A percentile compares a stretch with the other conserved stretches of the same genome.
Evolutionary conservation across 2,888 invertebrate species (phyloP).

Genomic region (Galeruca laticollis): DNA sequence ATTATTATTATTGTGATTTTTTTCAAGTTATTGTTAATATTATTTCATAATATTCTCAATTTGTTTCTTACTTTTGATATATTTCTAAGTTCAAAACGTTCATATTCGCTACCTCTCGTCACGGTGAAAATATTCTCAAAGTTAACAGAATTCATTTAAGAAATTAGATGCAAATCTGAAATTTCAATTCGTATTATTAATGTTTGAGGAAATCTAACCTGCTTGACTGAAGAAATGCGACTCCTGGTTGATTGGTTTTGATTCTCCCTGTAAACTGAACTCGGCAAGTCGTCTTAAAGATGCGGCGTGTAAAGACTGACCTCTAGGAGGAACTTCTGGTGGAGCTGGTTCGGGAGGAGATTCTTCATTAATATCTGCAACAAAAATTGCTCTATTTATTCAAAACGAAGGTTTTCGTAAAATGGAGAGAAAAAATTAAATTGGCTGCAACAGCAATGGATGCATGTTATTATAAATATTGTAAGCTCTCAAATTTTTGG

Average conservation of each 20-base stretch:
- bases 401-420: neutral
- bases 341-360: constrained; percentile 89
- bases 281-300: constrained; percentile 71
- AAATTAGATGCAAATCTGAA: no score
- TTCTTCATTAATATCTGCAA: constrained; percentile 74
- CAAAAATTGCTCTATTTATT: constrained; percentile 13
- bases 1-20: no score
- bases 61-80: no score
- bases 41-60: no score
- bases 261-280: constrained; percentile 68
- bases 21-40: no score
- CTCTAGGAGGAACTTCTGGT: constrained; percentile 87
- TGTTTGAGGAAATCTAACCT: constrained; percentile 55
- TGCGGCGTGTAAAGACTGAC: constrained; percentile 79
- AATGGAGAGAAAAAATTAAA: neutral
- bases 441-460: no score
- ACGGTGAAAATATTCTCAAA: no score
- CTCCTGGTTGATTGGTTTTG: constrained; percentile 54
- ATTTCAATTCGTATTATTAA: neutral
- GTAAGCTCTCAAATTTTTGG: no score
- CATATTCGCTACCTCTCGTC: no score
- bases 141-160: no score
- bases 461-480: no score
- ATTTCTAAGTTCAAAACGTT: no score
- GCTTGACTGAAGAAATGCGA: constrained; percentile 64